A percentile compares a stretch with the other conserved stretches of the same genome.
Conservation (phyloP, 2,888 invertebrate genomes). For the Parapristionchus giblindavisi region DNA sequence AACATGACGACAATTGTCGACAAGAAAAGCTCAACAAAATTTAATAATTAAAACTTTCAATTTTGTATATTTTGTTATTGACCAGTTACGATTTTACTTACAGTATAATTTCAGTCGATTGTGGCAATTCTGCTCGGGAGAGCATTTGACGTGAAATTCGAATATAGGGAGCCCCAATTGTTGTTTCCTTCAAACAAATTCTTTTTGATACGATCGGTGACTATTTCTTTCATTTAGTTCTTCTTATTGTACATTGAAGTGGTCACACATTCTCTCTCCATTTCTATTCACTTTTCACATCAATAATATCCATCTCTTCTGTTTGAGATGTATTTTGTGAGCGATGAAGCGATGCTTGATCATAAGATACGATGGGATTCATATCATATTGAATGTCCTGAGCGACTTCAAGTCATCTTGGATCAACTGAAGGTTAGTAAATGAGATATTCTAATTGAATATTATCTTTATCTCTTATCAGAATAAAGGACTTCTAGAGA, state of each 20-base stretch:
- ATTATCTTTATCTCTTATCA: no score
- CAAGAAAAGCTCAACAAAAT: background rate
- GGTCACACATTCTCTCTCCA: background rate
- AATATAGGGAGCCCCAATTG: no score
- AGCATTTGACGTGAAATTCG: background rate
- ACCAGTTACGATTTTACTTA: background rate
- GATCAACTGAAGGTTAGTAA: slow-evolving; percentile 45
- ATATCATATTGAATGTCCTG: slow-evolving; percentile 62
- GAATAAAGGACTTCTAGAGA: slow-evolving; percentile 28
- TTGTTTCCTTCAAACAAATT: no score
- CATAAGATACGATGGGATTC: slow-evolving; percentile 62
- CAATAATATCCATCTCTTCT: background rate
- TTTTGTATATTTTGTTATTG: background rate
- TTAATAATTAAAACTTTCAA: background rate
- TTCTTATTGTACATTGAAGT: no score
- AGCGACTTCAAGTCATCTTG: slow-evolving; percentile 52
- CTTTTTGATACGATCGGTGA: no score
- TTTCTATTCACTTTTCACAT: background rate
- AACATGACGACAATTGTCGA: background rate
- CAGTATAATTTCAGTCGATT: background rate
- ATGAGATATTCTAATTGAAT: no score
- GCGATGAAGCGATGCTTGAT: slow-evolving; percentile 47
- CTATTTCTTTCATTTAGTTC: no score
- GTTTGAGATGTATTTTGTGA: slow-evolving; percentile 40
- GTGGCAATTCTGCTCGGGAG: background rate